Evolutionary conservation across 2,888 invertebrate species (phyloP), one percentile per base, ranked within the genome.

Genomic region (Morpho achilles): DNA sequence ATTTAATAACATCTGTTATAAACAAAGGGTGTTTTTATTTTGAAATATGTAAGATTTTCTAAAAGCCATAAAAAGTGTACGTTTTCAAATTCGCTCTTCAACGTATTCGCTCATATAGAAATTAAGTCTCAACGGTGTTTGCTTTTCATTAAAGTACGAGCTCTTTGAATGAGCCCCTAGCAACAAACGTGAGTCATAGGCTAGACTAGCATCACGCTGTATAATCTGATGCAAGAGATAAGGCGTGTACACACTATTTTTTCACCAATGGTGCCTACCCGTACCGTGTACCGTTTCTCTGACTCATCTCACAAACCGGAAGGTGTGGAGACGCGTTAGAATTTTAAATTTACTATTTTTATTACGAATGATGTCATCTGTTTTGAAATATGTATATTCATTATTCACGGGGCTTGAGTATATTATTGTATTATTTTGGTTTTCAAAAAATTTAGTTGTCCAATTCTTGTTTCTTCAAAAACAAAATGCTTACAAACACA

Each of bases 201-300:
- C 41, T 54, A 58, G 47, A 42, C 49, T 54, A 45, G 22, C 23
- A 71, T 58, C 87, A 82, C 8, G 64, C 83, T 82, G 75, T 88
- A 84, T 60, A 70, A 83, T 86, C 87, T 88, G 89, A 89, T 89
- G 87, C 83, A 84, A 86, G 76, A 89, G 89, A 88, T 88, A 89
- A 87, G 80, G 82, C 75, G 79, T 75, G 80, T 79, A 79, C 77
- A 80, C 79, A 82, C 73, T 69, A 73, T 65, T 86, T 87, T 80
- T 80, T 74, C 75, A 71, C 69, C 73, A 72, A 60, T 80, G 74
- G 85, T 84, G 80, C 80, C 79, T 76, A 75, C 75, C 70, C 75
- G 84, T 81, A 81, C 83, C 85, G 58, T 57, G 61, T 57, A 82
- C 82, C 82, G 87, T 82, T 79, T 80, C 46, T 85, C 77, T 88